A percentile compares a stretch with the other conserved stretches of the same genome.
Evolutionary conservation across 2,797 vertebrate genomes (phyloP).

Genomic region (Eulemur rubriventer): DNA sequence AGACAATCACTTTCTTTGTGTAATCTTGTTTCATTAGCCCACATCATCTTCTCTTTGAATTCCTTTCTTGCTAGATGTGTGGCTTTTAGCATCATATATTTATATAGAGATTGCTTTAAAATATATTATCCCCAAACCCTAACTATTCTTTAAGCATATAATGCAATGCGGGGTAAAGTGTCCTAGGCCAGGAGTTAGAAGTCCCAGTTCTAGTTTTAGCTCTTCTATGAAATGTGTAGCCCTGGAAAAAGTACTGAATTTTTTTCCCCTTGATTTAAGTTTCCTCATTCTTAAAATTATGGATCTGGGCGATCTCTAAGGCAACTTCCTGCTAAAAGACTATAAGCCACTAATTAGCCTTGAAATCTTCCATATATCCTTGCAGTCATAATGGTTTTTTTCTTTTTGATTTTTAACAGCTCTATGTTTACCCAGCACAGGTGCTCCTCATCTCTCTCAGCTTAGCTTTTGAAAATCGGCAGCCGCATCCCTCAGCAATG

Average conservation of each 20-base stretch:
- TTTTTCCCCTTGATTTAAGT: not conserved
- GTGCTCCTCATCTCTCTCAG: not conserved
- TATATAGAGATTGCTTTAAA: not conserved
- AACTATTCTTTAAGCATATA: not conserved
- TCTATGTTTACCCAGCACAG: not conserved
- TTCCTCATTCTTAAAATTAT: conserved; percentile 6
- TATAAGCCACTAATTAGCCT: not conserved
- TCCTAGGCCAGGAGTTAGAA: not conserved
- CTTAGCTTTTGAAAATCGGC: not conserved
- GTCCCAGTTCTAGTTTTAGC: not conserved
- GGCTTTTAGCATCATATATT: not conserved
- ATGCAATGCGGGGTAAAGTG: not conserved
- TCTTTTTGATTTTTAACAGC: not conserved
- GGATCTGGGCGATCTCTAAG: not conserved
- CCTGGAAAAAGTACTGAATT: not conserved
- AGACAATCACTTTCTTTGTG: not conserved
- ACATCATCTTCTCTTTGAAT: not conserved
- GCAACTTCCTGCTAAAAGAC: not conserved
- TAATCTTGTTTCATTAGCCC: not conserved
- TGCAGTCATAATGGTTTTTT: not conserved
- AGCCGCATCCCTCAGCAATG: not conserved
- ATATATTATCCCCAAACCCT: not conserved
- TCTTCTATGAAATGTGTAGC: not conserved
- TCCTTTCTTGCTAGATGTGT: not conserved
- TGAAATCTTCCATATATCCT: not conserved